A percentile compares a stretch with the other conserved stretches of the same genome.
These are phyloP conservation scores for Drosophila rhopaloa DNA, from an alignment of 1,140 invertebrate genomes.

Conservation along the genomic window DNA sequence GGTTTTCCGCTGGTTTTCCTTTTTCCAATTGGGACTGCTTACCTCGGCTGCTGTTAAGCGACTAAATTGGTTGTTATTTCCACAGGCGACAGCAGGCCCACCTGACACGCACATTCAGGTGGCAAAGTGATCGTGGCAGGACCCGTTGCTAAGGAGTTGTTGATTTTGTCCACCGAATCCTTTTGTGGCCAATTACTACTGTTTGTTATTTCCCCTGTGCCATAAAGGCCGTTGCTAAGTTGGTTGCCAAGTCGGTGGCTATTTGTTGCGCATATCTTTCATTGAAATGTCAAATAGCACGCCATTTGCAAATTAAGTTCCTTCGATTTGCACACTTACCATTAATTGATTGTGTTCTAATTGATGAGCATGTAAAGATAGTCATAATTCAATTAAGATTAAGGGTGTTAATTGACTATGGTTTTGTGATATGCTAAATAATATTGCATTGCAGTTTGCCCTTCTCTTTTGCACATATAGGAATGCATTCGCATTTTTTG, in stretches of 20 bases:
- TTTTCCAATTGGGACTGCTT: slow-evolving; percentile 53
- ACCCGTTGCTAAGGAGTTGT: slow-evolving; percentile 72
- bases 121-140: slow-evolving; percentile 67
- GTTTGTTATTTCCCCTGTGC: slow-evolving; percentile 64
- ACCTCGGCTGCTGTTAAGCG: slow-evolving; percentile 55
- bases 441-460: neutral
- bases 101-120: slow-evolving; percentile 16
- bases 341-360: slow-evolving; percentile 47
- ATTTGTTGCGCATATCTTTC: slow-evolving; percentile 57
- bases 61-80: slow-evolving; percentile 52
- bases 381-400: slow-evolving; percentile 13
- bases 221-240: slow-evolving; percentile 37
- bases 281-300: slow-evolving; percentile 30
- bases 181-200: neutral
- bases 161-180: slow-evolving; percentile 50
- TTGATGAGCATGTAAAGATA: slow-evolving; percentile 15
- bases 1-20: slow-evolving; percentile 12
- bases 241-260: slow-evolving; percentile 48
- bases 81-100: neutral
- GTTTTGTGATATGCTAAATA: neutral
- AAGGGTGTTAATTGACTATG: neutral
- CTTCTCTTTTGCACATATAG: neutral
- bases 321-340: slow-evolving; percentile 21
- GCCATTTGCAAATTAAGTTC: slow-evolving; percentile 41
- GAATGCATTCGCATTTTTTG: no score